Evolutionary conservation across 2,888 invertebrate genomes (phyloP).

Genomic region (Rhamnusium bicolor): DNA sequence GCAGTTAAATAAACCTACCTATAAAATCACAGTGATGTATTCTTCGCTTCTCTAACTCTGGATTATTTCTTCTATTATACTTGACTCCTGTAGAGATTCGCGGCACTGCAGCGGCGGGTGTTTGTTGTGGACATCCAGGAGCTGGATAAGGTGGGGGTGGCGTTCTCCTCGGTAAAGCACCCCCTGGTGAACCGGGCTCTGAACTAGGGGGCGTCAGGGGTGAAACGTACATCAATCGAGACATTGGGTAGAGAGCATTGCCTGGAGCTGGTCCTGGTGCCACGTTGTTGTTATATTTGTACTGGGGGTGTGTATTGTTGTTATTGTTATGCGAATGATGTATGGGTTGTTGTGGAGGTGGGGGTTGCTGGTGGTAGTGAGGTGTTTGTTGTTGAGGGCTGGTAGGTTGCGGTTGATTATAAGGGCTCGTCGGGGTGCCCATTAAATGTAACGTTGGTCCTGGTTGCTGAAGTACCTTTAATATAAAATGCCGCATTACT

Average conservation of each 20-base stretch:
- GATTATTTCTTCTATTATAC: conserved; percentile 96
- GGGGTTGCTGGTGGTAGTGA: conserved; percentile 61
- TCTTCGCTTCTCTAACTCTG: conserved; percentile 94
- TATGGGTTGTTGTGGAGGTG: conserved; percentile 68
- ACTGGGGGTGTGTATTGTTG: conserved; percentile 63
- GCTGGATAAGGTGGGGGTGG: conserved; percentile 86
- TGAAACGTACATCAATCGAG: conserved; percentile 84
- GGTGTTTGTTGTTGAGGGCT: conserved; percentile 56
- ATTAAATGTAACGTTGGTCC: conserved; percentile 74
- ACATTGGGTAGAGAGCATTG: conserved; percentile 73
- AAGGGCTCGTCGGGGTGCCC: conserved; percentile 73
- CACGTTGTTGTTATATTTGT: conserved; percentile 64
- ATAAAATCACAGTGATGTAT: conserved; percentile 98
- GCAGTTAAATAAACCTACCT: conserved; percentile 82
- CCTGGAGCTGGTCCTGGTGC: conserved; percentile 67
- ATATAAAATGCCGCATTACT: conserved; percentile 12
- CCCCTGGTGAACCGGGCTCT: conserved; percentile 88
- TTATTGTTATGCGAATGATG: conserved; percentile 72
- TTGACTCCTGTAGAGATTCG: conserved; percentile 72
- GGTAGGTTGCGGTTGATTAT: conserved; percentile 66
- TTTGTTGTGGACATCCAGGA: conserved; percentile 68
- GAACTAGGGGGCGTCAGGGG: conserved; percentile 91
- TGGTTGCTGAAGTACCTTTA: conserved; percentile 67
- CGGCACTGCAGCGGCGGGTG: conserved; percentile 59
- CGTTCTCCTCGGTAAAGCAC: conserved; percentile 80